Percentiles rank a stretch among this genome's conserved stretches.
Conservation (phyloP, 1,140 invertebrate species). For the Trichogramma pretiosum region DNA sequence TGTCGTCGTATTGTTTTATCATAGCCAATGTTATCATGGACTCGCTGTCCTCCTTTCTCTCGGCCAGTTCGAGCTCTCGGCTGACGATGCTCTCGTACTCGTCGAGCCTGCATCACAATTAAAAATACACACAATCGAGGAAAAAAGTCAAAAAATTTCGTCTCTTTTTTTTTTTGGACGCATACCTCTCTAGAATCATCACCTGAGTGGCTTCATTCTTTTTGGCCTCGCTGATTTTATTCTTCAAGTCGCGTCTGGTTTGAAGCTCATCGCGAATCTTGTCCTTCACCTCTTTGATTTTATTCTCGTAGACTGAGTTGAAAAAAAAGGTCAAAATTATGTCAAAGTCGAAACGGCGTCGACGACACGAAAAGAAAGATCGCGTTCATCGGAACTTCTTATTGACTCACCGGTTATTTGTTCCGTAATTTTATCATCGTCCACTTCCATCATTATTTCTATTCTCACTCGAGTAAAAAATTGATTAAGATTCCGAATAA, state of each 20-base stretch:
- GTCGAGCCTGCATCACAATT: constrained; percentile 11
- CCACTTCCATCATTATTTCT: constrained; percentile 4
- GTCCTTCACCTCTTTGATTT: constrained; percentile 11
- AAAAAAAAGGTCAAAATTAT: not conserved
- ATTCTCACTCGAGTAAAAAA: not conserved
- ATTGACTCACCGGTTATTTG: constrained; percentile 3
- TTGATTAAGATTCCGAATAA: too few species aligned
- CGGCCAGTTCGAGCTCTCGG: not conserved
- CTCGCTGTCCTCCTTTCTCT: constrained; percentile 11
- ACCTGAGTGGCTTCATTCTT: constrained; percentile 10
- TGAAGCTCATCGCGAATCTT: constrained; percentile 10
- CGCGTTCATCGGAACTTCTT: not conserved
- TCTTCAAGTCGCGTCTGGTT: constrained; percentile 9
- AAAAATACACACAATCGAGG: too few species aligned
- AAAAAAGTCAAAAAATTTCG: too few species aligned
- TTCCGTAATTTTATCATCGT: not conserved
- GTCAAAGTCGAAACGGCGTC: too few species aligned
- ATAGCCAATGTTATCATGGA: constrained; percentile 2
- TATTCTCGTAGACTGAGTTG: constrained; percentile 12
- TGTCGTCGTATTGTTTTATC: constrained; percentile 9
- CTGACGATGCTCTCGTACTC: constrained; percentile 9
- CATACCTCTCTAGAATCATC: constrained; percentile 12
- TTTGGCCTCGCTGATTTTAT: constrained; percentile 7
- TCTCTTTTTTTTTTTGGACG: too few species aligned
- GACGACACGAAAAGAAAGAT: not conserved